phyloP scores from a whole-genome alignment of 1,140 invertebrate species.

The Drosophila mojavensis region DNA sequence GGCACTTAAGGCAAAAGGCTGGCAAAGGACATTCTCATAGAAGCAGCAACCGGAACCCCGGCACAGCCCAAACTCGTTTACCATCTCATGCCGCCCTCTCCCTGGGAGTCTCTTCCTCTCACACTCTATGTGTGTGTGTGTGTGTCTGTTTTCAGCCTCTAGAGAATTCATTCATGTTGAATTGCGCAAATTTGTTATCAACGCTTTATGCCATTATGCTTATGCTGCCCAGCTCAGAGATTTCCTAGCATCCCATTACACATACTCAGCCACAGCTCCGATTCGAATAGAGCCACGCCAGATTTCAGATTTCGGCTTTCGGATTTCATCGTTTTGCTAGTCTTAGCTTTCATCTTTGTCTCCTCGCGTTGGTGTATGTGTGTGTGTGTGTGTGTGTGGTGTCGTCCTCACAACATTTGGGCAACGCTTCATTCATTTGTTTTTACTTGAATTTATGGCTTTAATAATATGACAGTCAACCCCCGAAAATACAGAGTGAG shows the following conservation, averaged over 20 bases:
- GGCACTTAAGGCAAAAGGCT: slow-evolving; percentile 66
- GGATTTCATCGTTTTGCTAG: background rate
- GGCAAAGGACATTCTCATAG: slow-evolving; percentile 35
- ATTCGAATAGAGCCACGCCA: background rate
- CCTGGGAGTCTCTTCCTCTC: background rate
- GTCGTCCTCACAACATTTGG: slow-evolving; percentile 50
- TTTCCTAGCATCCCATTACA: slow-evolving; percentile 47
- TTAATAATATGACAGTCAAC: slow-evolving; percentile 58
- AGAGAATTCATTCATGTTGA: slow-evolving; percentile 83
- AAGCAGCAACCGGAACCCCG: slow-evolving; percentile 14
- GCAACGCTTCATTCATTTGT: slow-evolving; percentile 65
- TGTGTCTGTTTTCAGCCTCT: slow-evolving; percentile 47
- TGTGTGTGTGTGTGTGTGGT: background rate
- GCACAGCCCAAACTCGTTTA: background rate
- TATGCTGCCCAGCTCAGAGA: slow-evolving; percentile 54
- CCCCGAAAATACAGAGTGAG: background rate
- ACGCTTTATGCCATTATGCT: slow-evolving; percentile 83
- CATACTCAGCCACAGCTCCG: slow-evolving; percentile 2
- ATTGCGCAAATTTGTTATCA: slow-evolving; percentile 83
- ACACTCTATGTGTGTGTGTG: background rate
- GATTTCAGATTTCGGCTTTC: background rate
- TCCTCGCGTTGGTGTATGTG: background rate
- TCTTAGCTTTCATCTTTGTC: slow-evolving; percentile 13
- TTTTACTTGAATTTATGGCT: slow-evolving; percentile 65
- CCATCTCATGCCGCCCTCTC: background rate